These are phyloP conservation scores for Podarcis lilfordi DNA, from an alignment of 2,797 vertebrate species.

Conservation along the genomic window DNA sequence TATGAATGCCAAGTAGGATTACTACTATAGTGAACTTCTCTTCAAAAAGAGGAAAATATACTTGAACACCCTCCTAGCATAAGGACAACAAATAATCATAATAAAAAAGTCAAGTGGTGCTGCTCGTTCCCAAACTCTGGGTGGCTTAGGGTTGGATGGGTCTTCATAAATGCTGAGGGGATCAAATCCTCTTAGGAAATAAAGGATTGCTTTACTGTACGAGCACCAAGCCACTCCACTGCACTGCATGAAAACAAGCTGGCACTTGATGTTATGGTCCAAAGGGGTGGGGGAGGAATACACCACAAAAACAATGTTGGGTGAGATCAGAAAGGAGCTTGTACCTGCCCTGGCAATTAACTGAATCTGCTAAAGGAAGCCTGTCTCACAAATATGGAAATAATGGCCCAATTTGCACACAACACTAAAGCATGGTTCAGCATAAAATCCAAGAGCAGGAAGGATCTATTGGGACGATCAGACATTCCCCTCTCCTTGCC, in stretches of 20 bases:
- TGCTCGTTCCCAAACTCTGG: background rate
- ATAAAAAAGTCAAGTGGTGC: background rate
- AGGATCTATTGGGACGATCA: no score
- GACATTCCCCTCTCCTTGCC: no score
- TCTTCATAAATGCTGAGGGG: background rate
- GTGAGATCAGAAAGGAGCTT: background rate
- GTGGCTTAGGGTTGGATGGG: background rate
- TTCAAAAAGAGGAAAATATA: no score
- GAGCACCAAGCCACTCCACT: background rate
- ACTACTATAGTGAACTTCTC: background rate
- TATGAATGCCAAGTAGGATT: background rate
- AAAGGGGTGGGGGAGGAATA: background rate
- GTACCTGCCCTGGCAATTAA: background rate
- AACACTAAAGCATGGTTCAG: background rate
- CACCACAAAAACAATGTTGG: background rate
- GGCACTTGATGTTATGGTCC: background rate
- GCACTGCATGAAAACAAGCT: background rate
- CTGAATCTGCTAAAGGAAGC: background rate
- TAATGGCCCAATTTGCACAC: background rate
- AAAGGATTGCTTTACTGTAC: background rate
- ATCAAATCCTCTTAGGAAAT: background rate
- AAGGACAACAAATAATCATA: background rate
- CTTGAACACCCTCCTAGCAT: background rate
- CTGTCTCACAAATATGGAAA: background rate
- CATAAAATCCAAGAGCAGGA: background rate